Percentiles rank a stretch among this genome's conserved stretches.
These are phyloP conservation scores for Autographa pulchrina DNA, from an alignment of 2,888 invertebrate genomes.

Conservation along the genomic window DNA sequence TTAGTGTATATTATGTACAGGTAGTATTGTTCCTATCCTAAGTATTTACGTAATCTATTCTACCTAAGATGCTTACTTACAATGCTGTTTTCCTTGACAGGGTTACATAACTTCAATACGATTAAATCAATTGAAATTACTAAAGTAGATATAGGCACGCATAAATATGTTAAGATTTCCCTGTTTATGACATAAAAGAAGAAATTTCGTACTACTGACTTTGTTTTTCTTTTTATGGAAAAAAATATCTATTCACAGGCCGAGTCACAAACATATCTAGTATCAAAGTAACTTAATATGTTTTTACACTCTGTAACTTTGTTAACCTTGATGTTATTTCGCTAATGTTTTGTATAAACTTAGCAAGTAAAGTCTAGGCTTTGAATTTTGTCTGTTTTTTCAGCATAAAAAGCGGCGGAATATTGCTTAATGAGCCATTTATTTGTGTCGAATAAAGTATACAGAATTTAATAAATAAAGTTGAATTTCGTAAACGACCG, in stretches of 20 bases:
- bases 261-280: neutral
- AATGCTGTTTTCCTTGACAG: neutral
- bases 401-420: slow-evolving; percentile 23
- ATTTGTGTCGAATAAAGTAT: neutral
- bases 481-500: neutral
- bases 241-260: too few species aligned
- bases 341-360: slow-evolving; percentile 37
- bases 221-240: too few species aligned
- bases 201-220: too few species aligned
- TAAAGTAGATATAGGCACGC: too few species aligned
- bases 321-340: slow-evolving; percentile 36
- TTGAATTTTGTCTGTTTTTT: slow-evolving; percentile 21
- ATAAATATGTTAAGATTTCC: too few species aligned
- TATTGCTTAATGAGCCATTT: slow-evolving; percentile 16
- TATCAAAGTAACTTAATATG: neutral
- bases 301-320: slow-evolving; percentile 1
- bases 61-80: slow-evolving; percentile 4
- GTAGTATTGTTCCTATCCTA: neutral
- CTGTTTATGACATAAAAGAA: too few species aligned
- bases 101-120: neutral
- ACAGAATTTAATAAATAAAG: neutral
- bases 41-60: neutral
- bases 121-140: neutral
- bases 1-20: too few species aligned
- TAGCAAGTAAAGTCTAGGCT: slow-evolving; percentile 10